These are phyloP conservation scores for Rhabdomys dilectus DNA, from an alignment of 2,113 vertebrate genomes.

Conservation along the genomic window DNA sequence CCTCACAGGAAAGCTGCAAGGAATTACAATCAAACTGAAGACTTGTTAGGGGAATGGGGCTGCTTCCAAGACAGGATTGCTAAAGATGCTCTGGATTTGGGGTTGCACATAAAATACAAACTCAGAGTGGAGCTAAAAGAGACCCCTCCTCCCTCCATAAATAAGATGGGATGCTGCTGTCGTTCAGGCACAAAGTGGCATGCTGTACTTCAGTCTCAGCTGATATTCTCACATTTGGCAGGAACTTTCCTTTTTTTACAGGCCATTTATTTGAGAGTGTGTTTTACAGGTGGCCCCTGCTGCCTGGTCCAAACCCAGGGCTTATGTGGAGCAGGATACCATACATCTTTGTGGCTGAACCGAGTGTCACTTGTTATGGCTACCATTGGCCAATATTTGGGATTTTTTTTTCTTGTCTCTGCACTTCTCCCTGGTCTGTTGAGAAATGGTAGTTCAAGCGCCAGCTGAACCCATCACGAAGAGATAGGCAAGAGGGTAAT, in stretches of 20 bases:
- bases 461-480: conserved; percentile 68
- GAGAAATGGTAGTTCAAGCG: conserved; percentile 28
- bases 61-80: conserved; percentile 72
- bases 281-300: conserved; percentile 80
- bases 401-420: conserved; percentile 27
- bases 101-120: conserved; percentile 53
- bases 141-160: not conserved
- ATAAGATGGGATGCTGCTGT: not conserved
- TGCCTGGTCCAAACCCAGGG: conserved; percentile 56
- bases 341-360: conserved; percentile 24
- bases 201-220: not conserved
- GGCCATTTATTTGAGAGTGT: conserved; percentile 78
- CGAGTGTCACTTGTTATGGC: conserved; percentile 33
- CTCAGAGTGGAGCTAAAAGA: not conserved
- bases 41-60: conserved; percentile 55
- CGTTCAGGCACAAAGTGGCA: not conserved
- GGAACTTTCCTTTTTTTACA: conserved; percentile 57
- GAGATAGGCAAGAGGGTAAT: not conserved
- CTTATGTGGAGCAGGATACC: not conserved
- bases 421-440: conserved; percentile 53
- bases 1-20: conserved; percentile 76
- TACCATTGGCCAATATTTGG: conserved; percentile 26
- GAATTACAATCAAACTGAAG: conserved; percentile 81
- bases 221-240: conserved; percentile 61
- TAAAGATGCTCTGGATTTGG: conserved; percentile 53